A percentile compares a stretch with the other conserved stretches of the same genome.
These are phyloP conservation scores for Papilio polyxenes DNA, from an alignment of 1,140 invertebrate genomes.

Conservation along the genomic window DNA sequence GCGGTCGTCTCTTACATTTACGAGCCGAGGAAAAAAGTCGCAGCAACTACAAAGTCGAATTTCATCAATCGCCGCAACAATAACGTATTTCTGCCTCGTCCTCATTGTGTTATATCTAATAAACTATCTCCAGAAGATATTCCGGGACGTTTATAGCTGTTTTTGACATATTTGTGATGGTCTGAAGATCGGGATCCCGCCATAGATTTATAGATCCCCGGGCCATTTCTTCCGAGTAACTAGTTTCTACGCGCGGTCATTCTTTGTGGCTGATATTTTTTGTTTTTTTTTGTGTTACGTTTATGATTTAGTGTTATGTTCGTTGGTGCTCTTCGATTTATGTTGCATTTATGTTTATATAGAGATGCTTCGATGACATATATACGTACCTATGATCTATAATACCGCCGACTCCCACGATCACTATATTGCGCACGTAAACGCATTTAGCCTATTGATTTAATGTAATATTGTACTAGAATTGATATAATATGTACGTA, in stretches of 20 bases:
- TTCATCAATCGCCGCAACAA: constrained; percentile 58
- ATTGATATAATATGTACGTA: not conserved
- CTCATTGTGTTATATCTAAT: constrained; percentile 67
- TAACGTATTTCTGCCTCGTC: constrained; percentile 54
- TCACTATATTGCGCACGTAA: not conserved
- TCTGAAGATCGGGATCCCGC: constrained; percentile 58
- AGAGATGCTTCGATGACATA: constrained; percentile 26
- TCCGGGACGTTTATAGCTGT: constrained; percentile 64
- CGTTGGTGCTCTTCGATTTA: constrained; percentile 28
- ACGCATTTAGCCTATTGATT: not conserved
- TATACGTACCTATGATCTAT: not conserved
- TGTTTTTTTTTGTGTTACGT: constrained; percentile 62
- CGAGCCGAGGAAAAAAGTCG: constrained; percentile 41
- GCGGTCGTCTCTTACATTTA: constrained; percentile 36
- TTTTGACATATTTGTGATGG: constrained; percentile 74
- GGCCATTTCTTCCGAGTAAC: constrained; percentile 64
- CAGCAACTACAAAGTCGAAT: constrained; percentile 48
- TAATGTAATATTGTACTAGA: not conserved
- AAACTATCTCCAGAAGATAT: constrained; percentile 65
- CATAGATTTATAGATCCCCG: constrained; percentile 72
- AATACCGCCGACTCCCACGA: not conserved
- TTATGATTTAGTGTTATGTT: constrained; percentile 71
- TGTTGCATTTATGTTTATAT: constrained; percentile 36
- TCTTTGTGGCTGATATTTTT: constrained; percentile 50
- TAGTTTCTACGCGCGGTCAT: constrained; percentile 54